Conservation (phyloP, 2,797 vertebrate species). For the Natrix natrix region DNA sequence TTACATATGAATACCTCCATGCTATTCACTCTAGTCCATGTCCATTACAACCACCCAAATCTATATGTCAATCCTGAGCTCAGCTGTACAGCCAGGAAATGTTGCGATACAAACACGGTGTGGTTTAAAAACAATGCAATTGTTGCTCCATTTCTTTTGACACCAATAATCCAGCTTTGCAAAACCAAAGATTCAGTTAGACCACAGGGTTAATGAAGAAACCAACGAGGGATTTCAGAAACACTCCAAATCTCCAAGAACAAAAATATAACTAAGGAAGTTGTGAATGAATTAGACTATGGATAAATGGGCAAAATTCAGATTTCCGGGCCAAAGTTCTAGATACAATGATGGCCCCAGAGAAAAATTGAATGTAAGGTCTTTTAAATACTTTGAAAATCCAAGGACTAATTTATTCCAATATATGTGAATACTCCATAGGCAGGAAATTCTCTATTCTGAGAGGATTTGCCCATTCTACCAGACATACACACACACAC, state of each 20-base stretch:
- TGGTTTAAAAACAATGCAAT: neutral
- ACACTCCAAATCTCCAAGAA: neutral
- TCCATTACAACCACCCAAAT: neutral
- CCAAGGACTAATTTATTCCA: no score
- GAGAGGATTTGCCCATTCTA: no score
- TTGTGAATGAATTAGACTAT: neutral
- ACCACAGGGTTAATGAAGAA: neutral
- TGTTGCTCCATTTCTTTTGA: neutral
- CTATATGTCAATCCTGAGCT: neutral
- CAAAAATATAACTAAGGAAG: neutral
- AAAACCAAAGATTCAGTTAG: neutral
- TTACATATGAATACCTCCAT: neutral
- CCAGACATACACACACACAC: no score
- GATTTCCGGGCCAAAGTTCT: neutral
- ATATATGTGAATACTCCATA: no score
- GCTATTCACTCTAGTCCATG: neutral
- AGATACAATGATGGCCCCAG: no score
- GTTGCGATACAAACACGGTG: neutral
- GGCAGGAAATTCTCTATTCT: no score
- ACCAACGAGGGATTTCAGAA: neutral
- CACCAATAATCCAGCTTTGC: neutral
- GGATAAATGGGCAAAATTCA: neutral
- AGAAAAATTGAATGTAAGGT: no score
- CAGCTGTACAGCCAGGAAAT: neutral
- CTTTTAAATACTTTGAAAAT: no score